These are phyloP conservation scores for Nothocercus nigrocapillus DNA, from an alignment of 2,113 vertebrate species.

Conservation along the genomic window DNA sequence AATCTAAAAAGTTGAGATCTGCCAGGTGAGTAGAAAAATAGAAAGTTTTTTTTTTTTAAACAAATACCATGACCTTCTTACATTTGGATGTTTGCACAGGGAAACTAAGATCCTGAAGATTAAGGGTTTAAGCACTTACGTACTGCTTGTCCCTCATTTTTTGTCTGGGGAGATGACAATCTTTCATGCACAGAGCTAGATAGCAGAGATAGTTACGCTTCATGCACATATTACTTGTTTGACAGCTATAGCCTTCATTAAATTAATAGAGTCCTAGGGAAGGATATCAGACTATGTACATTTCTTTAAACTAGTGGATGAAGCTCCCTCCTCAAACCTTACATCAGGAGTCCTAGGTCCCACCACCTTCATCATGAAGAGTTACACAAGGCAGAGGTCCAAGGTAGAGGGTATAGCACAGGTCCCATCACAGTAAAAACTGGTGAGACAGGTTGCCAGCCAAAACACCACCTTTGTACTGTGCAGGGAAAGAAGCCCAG, in stretches of 20 bases:
- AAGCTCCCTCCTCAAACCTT: not conserved
- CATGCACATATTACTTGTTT: not conserved
- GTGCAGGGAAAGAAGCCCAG: not conserved
- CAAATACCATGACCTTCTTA: not conserved
- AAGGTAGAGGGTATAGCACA: rapidly evolving
- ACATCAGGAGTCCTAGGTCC: not conserved
- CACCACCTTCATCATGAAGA: rapidly evolving
- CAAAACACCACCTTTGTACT: not conserved
- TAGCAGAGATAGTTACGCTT: not conserved
- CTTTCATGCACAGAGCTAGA: rapidly evolving
- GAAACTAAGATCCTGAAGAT: not conserved
- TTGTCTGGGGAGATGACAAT: not conserved
- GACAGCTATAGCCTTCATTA: not conserved
- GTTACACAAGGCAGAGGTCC: not conserved
- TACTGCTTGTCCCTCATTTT: not conserved
- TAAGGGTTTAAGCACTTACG: rapidly evolving
- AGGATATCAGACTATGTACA: rapidly evolving
- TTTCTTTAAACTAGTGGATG: not conserved
- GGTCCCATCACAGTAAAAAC: not conserved
- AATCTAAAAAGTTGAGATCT: not conserved
- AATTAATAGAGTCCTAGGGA: not conserved
- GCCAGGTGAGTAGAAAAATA: not conserved
- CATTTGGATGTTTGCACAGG: not conserved
- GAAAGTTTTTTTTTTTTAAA: not conserved
- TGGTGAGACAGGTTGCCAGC: rapidly evolving